Evolutionary conservation across 2,888 invertebrate species (phyloP), one percentile per base, ranked within the genome.

Genomic region (Protodeltote pygarga): DNA sequence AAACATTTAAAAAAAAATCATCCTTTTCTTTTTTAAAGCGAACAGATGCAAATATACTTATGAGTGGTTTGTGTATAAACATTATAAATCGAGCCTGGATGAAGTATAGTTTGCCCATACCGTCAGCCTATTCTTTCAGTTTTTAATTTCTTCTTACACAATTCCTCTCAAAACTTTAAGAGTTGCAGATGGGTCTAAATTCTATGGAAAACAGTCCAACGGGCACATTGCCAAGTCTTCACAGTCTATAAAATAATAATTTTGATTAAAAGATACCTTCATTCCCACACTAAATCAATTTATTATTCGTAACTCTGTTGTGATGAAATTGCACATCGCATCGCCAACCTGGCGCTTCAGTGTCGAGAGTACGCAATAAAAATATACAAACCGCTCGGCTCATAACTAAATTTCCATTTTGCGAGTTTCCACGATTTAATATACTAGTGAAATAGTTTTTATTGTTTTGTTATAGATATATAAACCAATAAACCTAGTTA

Each of bases 371-470:
- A 21, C 32, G 11, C 14, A 50, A 50, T 35, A 50, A 40, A 48
- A 44, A 44, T 32, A 28, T 39, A 35, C 27, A 52, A 65, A 61
- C 47, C 59, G 50, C 52, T 54, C 35, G 31, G 55, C 45, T 64
- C 63, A 39, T 62, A 58, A 59, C 24, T 23, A 62, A 51, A 53
- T 41, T 52, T 24, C 29, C 31, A 32, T 57, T 49, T 44, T 38
- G 47, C 41, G 38, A 50, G 20, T 49, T 54, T 25, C 35, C 29
- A 32, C 17, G 28, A 39, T 59, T 53, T 52, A 65, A 57, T 58
- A 55, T 50, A 34, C 42, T 48, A 55, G 50, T 34, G 20, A 20
- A 59, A 41, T 38, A 27, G 38, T 31, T 58, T 57, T 51, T 45
- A 46, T 58, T 58, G 37, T 58, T 51, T 46, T 41, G 25, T 27